Conservation (phyloP, 2,888 invertebrate species). For the Zelleria hepariella region DNA sequence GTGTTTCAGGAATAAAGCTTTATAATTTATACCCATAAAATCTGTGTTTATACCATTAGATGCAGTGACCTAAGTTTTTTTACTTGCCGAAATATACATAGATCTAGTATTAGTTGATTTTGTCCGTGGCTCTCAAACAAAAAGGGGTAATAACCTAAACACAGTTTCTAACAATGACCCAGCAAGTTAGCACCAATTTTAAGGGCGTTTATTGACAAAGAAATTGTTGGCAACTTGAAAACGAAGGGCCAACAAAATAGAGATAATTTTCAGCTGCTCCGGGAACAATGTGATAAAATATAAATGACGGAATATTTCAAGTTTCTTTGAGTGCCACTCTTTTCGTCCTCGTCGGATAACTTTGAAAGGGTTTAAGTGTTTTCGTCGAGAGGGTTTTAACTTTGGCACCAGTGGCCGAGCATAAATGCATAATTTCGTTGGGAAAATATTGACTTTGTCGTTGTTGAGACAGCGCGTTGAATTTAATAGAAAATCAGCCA, state of each 20-base stretch:
- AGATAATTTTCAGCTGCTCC: slow-evolving; percentile 23
- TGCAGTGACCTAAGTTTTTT: too few species aligned
- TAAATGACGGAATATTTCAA: slow-evolving; percentile 37
- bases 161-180: background rate
- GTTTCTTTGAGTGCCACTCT: slow-evolving; percentile 18
- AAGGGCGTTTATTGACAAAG: background rate
- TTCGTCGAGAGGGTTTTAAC: background rate
- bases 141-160: too few species aligned
- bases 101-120: too few species aligned
- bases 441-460: background rate
- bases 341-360: slow-evolving; percentile 1
- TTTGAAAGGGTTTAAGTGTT: slow-evolving; percentile 12
- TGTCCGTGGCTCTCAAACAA: too few species aligned
- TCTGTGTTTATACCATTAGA: too few species aligned
- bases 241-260: slow-evolving; percentile 16
- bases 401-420: background rate
- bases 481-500: too few species aligned
- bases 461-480: background rate
- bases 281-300: slow-evolving; percentile 28
- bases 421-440: background rate
- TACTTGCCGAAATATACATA: too few species aligned
- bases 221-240: slow-evolving; percentile 8
- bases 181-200: background rate
- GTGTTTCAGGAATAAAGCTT: too few species aligned
- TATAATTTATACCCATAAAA: too few species aligned